A percentile compares a stretch with the other conserved stretches of the same genome.
Evolutionary conservation across 1,140 invertebrate species (phyloP).

Genomic region (Metopolophium dirhodum): DNA sequence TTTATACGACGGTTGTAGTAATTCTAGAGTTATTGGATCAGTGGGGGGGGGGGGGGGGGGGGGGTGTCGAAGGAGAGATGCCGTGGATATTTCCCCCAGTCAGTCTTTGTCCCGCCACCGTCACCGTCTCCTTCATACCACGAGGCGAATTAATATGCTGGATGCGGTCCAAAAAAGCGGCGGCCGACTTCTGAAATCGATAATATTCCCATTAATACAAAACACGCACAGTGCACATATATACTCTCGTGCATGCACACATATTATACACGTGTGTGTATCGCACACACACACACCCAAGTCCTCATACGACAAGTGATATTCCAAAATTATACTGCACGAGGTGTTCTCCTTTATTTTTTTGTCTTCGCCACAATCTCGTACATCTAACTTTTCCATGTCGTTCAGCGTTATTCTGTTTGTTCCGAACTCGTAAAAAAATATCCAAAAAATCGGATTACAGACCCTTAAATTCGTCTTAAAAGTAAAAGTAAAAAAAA

Average conservation of each 20-base stretch:
- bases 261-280: not conserved
- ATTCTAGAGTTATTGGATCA: not conserved
- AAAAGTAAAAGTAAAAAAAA: conserved; percentile 24
- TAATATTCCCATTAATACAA: conserved; percentile 48
- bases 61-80: not conserved
- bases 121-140: not conserved
- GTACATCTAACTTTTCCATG: not conserved
- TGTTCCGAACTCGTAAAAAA: not conserved
- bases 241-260: not conserved
- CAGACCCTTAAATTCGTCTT: conserved; percentile 48
- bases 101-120: not conserved
- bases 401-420: not conserved
- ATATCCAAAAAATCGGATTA: conserved; percentile 43
- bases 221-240: conserved; percentile 7
- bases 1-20: conserved; percentile 4
- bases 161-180: conserved; percentile 49
- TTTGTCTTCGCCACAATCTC: not conserved
- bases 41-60: not conserved
- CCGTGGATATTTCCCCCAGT: not conserved
- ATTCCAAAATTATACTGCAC: not conserved
- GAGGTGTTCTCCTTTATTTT: not conserved
- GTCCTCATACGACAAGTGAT: not conserved
- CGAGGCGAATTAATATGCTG: conserved; percentile 53
- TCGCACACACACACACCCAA: not conserved
- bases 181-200: conserved; percentile 42